phyloP scores from a whole-genome alignment of 2,888 invertebrate genomes.

The Aethes cnicana region DNA sequence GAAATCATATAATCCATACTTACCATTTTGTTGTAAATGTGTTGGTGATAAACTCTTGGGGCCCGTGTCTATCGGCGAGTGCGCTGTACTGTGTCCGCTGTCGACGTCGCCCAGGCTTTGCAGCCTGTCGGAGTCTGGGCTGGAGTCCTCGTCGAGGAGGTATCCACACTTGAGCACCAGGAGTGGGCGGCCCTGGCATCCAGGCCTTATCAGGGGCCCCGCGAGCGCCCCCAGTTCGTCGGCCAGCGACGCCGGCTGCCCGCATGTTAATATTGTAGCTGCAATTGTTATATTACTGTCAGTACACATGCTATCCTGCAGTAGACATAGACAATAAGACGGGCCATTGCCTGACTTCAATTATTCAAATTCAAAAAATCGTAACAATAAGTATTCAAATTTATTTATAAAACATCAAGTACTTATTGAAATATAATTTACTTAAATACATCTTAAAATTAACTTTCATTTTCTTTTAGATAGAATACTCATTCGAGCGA shows the following conservation, averaged over 20 bases:
- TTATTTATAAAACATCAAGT: too few species aligned
- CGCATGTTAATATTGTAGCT: constrained; percentile 85
- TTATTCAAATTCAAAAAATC: too few species aligned
- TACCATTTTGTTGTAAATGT: constrained; percentile 80
- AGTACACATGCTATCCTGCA: too few species aligned
- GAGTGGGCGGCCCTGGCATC: constrained; percentile 79
- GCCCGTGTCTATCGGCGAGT: constrained; percentile 91
- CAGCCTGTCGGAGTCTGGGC: constrained; percentile 92
- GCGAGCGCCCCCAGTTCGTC: constrained; percentile 85
- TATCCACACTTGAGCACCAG: constrained; percentile 89
- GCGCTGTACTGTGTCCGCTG: constrained; percentile 95
- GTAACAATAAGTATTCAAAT: too few species aligned
- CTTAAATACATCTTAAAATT: too few species aligned
- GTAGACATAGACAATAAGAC: too few species aligned
- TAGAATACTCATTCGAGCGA: too few species aligned
- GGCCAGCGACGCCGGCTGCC: constrained; percentile 85
- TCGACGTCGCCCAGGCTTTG: constrained; percentile 89
- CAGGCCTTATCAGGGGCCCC: constrained; percentile 62
- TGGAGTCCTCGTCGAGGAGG: constrained; percentile 90
- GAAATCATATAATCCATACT: too few species aligned
- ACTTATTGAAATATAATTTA: too few species aligned
- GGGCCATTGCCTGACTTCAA: too few species aligned
- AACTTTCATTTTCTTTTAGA: too few species aligned
- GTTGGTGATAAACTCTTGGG: constrained; percentile 93
- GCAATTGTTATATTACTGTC: constrained; percentile 44